A percentile compares a stretch with the other conserved stretches of the same genome.
Conservation (phyloP, 2,888 invertebrate genomes). For the Rotaria macrura region DNA sequence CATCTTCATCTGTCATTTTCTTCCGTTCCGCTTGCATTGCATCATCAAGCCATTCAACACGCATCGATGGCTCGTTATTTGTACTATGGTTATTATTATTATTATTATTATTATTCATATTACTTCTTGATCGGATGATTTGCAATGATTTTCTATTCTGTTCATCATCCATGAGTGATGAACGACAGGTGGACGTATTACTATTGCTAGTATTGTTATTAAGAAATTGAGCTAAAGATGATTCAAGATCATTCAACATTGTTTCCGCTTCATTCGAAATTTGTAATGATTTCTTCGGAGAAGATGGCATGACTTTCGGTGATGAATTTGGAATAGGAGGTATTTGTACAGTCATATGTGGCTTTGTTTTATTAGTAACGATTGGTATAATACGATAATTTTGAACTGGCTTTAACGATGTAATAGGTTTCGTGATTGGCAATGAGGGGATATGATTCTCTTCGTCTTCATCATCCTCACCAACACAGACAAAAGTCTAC, state of each 20-base stretch:
- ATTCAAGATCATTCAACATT: constrained; percentile 1
- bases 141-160: neutral
- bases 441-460: neutral
- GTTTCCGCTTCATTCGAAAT: neutral
- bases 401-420: neutral
- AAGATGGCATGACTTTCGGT: neutral
- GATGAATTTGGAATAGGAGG: neutral
- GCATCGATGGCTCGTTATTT: neutral
- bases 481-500: neutral
- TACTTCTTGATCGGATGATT: neutral
- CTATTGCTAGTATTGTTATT: neutral
- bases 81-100: neutral
- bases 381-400: neutral
- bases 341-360: neutral
- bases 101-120: neutral
- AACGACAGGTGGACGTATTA: neutral
- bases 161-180: neutral
- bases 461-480: neutral
- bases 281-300: neutral
- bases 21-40: neutral
- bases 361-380: neutral
- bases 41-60: constrained; percentile 9
- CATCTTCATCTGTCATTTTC: constrained; percentile 7
- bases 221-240: constrained; percentile 2
- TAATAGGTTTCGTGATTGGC: neutral